Evolutionary conservation across 1,140 invertebrate genomes (phyloP).

Genomic region (Lucilia cuprina): DNA sequence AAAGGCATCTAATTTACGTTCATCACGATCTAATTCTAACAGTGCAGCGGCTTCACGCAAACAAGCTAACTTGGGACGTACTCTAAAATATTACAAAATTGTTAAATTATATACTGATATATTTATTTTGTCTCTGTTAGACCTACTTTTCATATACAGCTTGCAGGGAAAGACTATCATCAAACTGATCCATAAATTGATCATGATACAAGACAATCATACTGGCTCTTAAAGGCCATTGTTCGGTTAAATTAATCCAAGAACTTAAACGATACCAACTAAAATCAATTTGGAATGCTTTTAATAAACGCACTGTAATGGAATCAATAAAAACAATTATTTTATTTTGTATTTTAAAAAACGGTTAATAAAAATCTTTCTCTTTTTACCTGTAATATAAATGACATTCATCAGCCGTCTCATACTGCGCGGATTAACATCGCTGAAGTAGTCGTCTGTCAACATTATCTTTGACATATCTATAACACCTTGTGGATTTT

Average conservation of each 20-base stretch:
- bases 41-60: slow-evolving; percentile 88
- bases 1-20: slow-evolving; percentile 93
- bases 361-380: background rate
- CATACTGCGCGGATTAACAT: slow-evolving; percentile 97
- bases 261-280: slow-evolving; percentile 97
- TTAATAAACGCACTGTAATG: slow-evolving; percentile 88
- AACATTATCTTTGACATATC: slow-evolving; percentile 86
- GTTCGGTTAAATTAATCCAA: slow-evolving; percentile 98
- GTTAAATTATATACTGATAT: too few species aligned
- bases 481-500: slow-evolving; percentile 67
- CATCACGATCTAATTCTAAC: slow-evolving; percentile 90
- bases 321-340: slow-evolving; percentile 44
- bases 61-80: slow-evolving; percentile 80
- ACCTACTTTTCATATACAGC: slow-evolving; percentile 90
- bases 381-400: slow-evolving; percentile 88
- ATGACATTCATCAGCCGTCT: slow-evolving; percentile 96
- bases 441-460: slow-evolving; percentile 95
- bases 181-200: slow-evolving; percentile 83
- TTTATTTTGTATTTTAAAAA: background rate
- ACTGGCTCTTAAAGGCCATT: slow-evolving; percentile 96
- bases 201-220: slow-evolving; percentile 97
- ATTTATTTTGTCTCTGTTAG: background rate
- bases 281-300: slow-evolving; percentile 98
- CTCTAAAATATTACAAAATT: slow-evolving; percentile 64
- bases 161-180: slow-evolving; percentile 86